Conservation (phyloP, 2,113 vertebrate genomes). For the Prunella fulvescens region DNA sequence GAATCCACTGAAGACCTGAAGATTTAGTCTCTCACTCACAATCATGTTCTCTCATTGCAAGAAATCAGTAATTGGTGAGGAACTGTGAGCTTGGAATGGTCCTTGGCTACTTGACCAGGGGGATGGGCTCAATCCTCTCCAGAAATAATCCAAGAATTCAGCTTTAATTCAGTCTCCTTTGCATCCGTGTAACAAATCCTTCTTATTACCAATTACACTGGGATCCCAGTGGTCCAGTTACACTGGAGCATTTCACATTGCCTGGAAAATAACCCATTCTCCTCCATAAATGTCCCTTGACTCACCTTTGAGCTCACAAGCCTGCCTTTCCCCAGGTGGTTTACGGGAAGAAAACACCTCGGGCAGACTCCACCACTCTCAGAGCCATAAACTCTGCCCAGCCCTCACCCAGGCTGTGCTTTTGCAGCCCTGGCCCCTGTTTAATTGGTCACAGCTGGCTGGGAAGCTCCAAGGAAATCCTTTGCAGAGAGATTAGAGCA, state of each 20-base stretch:
- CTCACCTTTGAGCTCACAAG: not conserved
- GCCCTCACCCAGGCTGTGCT: not conserved
- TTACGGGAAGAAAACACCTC: not conserved
- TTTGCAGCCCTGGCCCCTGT: not conserved
- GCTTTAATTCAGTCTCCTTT: not conserved
- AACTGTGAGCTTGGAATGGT: not conserved
- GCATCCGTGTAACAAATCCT: not conserved
- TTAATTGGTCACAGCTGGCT: constrained; percentile 24
- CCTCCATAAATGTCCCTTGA: not conserved
- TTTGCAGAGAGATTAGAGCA: not conserved
- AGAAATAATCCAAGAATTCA: not conserved
- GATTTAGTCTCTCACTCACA: not conserved
- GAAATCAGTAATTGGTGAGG: not conserved
- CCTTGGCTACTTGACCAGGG: not conserved
- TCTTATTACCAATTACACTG: not conserved
- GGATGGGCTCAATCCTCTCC: not conserved
- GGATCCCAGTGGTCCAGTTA: not conserved
- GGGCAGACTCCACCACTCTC: not conserved
- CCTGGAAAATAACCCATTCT: not conserved
- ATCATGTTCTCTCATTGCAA: not conserved
- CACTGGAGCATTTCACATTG: not conserved
- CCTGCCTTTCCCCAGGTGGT: not conserved
- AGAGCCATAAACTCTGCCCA: accelerated
- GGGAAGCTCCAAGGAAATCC: not conserved
- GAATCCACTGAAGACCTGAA: not conserved